Conservation (phyloP, 1,140 invertebrate genomes). For the Epicauta chinensis region DNA sequence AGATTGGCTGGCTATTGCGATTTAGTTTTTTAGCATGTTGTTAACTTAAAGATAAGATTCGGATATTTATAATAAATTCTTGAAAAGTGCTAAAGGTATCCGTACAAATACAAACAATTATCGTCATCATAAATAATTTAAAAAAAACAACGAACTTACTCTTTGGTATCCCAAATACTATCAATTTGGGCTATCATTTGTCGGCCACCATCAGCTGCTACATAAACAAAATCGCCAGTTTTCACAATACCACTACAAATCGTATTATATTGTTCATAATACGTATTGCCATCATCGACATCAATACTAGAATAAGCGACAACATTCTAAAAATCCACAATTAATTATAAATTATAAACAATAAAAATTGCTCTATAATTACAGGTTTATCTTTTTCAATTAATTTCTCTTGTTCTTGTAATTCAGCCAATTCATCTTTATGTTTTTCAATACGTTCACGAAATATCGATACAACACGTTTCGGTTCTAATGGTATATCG, state of each 20-base stretch:
- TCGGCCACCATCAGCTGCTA: constrained; percentile 77
- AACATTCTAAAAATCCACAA: constrained; percentile 54
- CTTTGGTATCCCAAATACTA: constrained; percentile 85
- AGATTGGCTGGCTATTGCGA: too few relatives aligned
- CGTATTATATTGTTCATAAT: constrained; percentile 89
- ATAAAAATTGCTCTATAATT: constrained; percentile 26
- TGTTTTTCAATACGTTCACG: constrained; percentile 84
- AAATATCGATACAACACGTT: constrained; percentile 88
- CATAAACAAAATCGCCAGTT: constrained; percentile 91
- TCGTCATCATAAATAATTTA: too few relatives aligned
- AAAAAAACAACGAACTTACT: too few relatives aligned
- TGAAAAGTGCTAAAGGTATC: too few relatives aligned
- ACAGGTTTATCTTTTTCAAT: constrained; percentile 76
- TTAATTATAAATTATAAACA: constrained; percentile 11
- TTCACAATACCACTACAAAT: constrained; percentile 74
- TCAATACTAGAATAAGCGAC: constrained; percentile 55
- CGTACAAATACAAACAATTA: too few relatives aligned
- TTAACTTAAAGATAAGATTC: too few relatives aligned
- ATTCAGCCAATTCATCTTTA: constrained; percentile 81
- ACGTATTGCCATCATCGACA: constrained; percentile 68
- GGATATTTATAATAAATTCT: too few relatives aligned
- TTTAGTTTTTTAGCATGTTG: too few relatives aligned
- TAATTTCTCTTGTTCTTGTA: constrained; percentile 73
- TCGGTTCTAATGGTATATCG: constrained; percentile 70
- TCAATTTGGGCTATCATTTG: constrained; percentile 92